These are phyloP conservation scores for Hecatera dysodea DNA, from an alignment of 2,888 invertebrate species.

Conservation along the genomic window DNA sequence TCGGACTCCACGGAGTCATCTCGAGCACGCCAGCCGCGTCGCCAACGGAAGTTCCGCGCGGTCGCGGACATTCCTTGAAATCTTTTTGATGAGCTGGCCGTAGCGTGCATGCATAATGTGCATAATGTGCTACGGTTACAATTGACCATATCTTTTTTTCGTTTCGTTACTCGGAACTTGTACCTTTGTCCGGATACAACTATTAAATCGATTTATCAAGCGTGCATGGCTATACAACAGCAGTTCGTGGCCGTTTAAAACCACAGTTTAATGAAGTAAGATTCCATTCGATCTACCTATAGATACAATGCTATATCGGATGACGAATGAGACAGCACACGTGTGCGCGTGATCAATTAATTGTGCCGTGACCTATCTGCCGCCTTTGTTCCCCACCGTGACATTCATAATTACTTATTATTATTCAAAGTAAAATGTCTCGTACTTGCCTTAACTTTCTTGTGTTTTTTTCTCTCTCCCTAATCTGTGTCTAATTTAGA, in stretches of 20 bases:
- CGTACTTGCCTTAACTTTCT: conserved; percentile 12
- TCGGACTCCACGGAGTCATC: conserved; percentile 67
- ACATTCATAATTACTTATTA: conserved; percentile 78
- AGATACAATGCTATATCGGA: conserved; percentile 31
- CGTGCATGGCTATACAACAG: conserved; percentile 51
- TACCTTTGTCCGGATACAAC: conserved; percentile 49
- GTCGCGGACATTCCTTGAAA: conserved; percentile 84
- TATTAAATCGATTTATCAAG: conserved; percentile 59
- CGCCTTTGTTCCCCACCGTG: conserved; percentile 79
- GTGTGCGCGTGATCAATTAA: conserved; percentile 79
- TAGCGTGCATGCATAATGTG: conserved; percentile 68
- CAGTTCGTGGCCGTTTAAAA: conserved; percentile 52
- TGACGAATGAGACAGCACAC: conserved; percentile 61
- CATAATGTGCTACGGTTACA: conserved; percentile 66
- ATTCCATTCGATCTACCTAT: conserved; percentile 54
- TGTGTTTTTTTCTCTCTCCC: conserved; percentile 43
- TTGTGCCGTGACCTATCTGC: conserved; percentile 82
- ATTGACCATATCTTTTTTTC: conserved; percentile 55
- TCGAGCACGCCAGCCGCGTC: conserved; percentile 56
- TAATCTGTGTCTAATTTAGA: conserved; percentile 46
- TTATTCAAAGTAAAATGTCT: conserved; percentile 69
- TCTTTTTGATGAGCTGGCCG: conserved; percentile 72
- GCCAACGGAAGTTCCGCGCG: conserved; percentile 83
- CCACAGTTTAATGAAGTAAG: conserved; percentile 58
- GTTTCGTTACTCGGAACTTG: conserved; percentile 21